Conservation (phyloP, 2,888 invertebrate genomes). For the Mimumesa dahlbomi region DNA sequence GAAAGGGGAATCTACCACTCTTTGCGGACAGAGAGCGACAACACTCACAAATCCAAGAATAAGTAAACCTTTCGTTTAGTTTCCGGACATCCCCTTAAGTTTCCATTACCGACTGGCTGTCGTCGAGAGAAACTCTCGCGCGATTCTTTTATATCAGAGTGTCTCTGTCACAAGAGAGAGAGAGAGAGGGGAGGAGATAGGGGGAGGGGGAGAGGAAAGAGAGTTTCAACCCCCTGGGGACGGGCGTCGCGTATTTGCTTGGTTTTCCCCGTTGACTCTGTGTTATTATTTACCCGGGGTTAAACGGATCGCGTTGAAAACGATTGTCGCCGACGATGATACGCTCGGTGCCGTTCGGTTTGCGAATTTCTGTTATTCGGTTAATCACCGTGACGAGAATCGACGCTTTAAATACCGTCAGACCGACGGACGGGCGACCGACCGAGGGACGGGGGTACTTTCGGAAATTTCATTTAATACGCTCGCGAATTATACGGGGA, state of each 20-base stretch:
- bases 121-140: not conserved
- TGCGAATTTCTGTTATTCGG: constrained; percentile 27
- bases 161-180: too few species aligned
- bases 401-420: not conserved
- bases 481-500: constrained; percentile 18
- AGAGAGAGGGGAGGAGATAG: too few species aligned
- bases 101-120: constrained; percentile 58
- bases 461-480: constrained; percentile 23
- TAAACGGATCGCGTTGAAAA: too few species aligned
- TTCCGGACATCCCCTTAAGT: constrained; percentile 50
- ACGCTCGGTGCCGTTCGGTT: not conserved
- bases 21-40: not conserved
- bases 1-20: not conserved
- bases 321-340: not conserved
- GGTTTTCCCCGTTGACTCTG: too few species aligned
- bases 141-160: constrained; percentile 11
- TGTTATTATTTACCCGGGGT: too few species aligned
- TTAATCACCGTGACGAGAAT: not conserved
- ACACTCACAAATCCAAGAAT: constrained; percentile 12
- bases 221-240: too few species aligned
- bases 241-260: too few species aligned
- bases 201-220: not conserved
- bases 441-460: not conserved
- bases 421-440: too few species aligned
- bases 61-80: constrained; percentile 40